Evolutionary conservation across 2,797 vertebrate genomes (phyloP).

Genomic region (Gila robusta): DNA sequence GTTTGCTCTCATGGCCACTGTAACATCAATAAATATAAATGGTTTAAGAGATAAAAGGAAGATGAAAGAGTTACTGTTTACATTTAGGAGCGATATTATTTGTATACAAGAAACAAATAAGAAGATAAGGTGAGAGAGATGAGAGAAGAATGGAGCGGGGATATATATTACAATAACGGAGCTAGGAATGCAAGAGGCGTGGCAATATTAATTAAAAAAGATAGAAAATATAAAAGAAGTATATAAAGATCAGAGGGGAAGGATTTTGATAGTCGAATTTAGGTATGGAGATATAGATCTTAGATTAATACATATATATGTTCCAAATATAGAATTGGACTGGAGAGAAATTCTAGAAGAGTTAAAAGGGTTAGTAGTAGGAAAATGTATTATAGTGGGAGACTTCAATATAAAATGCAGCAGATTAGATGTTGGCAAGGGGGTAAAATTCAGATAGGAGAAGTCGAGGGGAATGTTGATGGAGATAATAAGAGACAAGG

Average conservation of each 20-base stretch:
- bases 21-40: not conserved
- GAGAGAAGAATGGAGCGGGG: not conserved
- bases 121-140: not conserved
- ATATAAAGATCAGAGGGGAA: not conserved
- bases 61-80: not conserved
- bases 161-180: not conserved
- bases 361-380: not conserved
- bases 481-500: not conserved
- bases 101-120: not conserved
- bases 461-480: not conserved
- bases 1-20: not conserved
- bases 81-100: not conserved
- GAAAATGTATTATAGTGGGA: not conserved
- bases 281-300: not conserved
- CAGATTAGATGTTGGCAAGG: not conserved
- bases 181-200: not conserved
- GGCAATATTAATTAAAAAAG: not conserved
- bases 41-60: not conserved
- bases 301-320: not conserved
- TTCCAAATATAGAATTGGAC: not conserved
- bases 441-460: conserved; percentile 2
- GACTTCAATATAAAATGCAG: not conserved
- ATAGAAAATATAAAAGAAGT: not conserved
- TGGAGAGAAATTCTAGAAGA: not conserved
- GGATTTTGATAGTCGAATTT: too few species aligned